Conservation (phyloP, 2,888 invertebrate species). For the Tipula vernalis region DNA sequence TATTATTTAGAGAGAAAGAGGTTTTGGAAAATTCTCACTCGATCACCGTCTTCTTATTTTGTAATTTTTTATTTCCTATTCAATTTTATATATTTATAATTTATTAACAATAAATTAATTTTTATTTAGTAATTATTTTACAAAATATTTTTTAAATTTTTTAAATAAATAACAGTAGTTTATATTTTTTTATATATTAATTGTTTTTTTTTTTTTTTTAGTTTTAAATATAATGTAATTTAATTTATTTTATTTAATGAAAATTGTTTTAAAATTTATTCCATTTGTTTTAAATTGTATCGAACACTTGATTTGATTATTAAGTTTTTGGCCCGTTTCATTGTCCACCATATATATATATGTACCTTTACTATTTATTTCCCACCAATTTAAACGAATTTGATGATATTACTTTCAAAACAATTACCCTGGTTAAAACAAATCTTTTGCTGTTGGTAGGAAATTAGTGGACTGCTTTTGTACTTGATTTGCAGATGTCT, state of each 20-base stretch:
- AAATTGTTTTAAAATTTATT: neutral
- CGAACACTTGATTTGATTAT: neutral
- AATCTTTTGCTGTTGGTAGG: too few species aligned
- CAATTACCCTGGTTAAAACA: too few species aligned
- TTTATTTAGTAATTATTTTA: neutral
- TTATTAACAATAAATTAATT: neutral
- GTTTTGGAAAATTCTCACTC: neutral
- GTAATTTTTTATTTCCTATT: neutral
- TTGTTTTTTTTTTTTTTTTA: neutral
- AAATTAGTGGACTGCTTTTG: too few species aligned
- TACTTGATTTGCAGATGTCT: too few species aligned
- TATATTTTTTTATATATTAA: neutral
- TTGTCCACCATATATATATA: neutral
- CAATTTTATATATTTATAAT: neutral
- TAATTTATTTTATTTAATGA: neutral
- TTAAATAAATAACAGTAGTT: neutral
- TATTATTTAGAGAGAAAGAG: neutral
- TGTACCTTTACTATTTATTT: too few species aligned
- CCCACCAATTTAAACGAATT: too few species aligned
- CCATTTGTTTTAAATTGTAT: neutral
- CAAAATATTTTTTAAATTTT: neutral
- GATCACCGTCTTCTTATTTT: neutral
- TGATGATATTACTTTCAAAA: too few species aligned
- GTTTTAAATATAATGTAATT: neutral
- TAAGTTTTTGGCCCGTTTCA: neutral